Percentiles rank a stretch among this genome's conserved stretches.
These are phyloP conservation scores for Troilus luridus DNA, from an alignment of 2,888 invertebrate genomes.

Conservation along the genomic window DNA sequence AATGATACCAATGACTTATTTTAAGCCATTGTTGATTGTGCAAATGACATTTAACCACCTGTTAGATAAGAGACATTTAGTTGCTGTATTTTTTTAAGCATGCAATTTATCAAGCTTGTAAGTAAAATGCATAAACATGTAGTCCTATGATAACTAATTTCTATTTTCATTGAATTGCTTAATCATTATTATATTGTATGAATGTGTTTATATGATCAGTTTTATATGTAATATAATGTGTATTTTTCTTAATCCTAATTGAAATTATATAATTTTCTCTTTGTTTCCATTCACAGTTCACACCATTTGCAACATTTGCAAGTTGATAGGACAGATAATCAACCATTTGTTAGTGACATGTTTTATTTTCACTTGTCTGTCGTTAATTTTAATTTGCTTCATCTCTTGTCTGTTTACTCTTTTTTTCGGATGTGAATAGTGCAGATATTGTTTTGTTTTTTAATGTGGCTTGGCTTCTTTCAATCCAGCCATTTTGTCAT, in stretches of 20 bases:
- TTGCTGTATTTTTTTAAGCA: not conserved
- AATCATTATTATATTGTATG: not conserved
- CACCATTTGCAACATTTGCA: not conserved
- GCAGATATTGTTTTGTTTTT: not conserved
- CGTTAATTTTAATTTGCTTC: not conserved
- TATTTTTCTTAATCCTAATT: not conserved
- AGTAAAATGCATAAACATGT: not conserved
- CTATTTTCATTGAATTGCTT: not conserved
- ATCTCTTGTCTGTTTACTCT: not conserved
- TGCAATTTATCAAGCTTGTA: not conserved
- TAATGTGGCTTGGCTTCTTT: not conserved
- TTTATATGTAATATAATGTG: not conserved
- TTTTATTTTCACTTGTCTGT: not conserved
- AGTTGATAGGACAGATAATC: not conserved
- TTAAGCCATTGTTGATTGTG: not conserved
- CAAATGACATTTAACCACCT: not conserved
- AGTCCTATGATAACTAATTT: not conserved
- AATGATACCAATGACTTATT: not conserved
- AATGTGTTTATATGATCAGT: not conserved
- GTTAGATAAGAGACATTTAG: not conserved
- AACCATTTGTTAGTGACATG: not conserved
- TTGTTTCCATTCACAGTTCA: not conserved
- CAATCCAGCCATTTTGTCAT: constrained; percentile 63
- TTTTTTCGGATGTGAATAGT: not conserved
- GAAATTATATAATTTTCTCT: not conserved